phyloP scores from a whole-genome alignment of 2,797 vertebrate genomes.

The Melopsittacus undulatus region DNA sequence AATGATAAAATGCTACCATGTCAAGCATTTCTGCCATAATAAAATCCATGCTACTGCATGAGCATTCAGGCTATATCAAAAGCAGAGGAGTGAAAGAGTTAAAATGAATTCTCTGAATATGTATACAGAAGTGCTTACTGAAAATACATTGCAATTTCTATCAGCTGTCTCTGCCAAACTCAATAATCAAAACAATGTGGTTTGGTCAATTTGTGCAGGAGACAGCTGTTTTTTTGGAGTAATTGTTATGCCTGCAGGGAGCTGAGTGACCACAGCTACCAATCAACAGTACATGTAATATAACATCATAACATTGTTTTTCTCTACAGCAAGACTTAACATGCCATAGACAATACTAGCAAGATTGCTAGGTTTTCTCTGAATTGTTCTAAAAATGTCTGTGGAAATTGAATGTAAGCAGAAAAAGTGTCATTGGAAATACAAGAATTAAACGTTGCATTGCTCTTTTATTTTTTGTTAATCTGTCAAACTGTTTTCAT shows the following conservation, averaged over 20 bases:
- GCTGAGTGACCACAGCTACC: conserved; percentile 28
- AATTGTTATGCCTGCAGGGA: conserved; percentile 30
- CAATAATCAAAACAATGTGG: conserved; percentile 28
- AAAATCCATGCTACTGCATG: not conserved
- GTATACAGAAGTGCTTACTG: not conserved
- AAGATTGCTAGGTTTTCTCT: not conserved
- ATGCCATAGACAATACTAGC: not conserved
- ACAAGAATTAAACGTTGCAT: not conserved
- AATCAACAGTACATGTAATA: not conserved
- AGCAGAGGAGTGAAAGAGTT: not conserved
- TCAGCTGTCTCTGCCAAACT: conserved; percentile 19
- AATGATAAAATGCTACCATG: not conserved
- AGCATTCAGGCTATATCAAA: not conserved
- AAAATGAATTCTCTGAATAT: not conserved
- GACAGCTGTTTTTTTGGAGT: conserved; percentile 25
- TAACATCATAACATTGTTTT: not conserved
- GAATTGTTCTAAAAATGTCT: not conserved
- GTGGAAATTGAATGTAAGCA: not conserved
- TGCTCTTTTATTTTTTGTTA: not conserved
- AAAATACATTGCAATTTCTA: not conserved
- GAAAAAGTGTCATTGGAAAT: not conserved
- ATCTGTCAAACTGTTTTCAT: not conserved
- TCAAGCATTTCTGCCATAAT: not conserved
- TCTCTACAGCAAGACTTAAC: not conserved
- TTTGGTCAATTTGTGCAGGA: not conserved